Evolutionary conservation across 2,113 vertebrate species (phyloP).

Genomic region (Python bivittatus): DNA sequence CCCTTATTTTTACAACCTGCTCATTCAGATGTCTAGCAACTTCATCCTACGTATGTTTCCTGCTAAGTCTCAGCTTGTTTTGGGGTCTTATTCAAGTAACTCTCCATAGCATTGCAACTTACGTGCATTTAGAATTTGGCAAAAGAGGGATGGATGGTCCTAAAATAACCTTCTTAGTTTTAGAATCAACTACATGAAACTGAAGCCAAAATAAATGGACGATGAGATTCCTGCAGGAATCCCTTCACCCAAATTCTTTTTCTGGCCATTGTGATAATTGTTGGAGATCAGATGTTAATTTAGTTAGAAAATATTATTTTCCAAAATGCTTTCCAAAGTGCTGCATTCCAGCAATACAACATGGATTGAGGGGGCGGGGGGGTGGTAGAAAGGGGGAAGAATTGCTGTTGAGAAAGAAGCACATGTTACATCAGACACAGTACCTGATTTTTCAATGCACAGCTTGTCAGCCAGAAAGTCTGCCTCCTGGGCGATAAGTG

Average conservation of each 20-base stretch:
- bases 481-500: constrained; percentile 78
- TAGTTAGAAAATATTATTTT: constrained; percentile 23
- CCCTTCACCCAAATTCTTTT: not conserved
- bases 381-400: constrained; percentile 24
- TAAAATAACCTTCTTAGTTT: not conserved
- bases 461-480: constrained; percentile 79
- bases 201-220: fast-evolving
- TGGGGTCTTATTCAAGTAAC: not conserved
- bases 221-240: not conserved
- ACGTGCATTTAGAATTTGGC: not conserved
- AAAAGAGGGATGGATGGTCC: not conserved
- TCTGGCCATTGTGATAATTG: not conserved
- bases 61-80: not conserved
- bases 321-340: not conserved
- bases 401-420: constrained; percentile 52
- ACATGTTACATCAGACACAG: constrained; percentile 73
- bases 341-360: constrained; percentile 48
- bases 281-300: not conserved
- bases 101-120: not conserved
- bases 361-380: constrained; percentile 18
- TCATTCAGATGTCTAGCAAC: not conserved
- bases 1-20: constrained; percentile 21
- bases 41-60: not conserved
- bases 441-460: constrained; percentile 88
- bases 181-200: not conserved